Percentiles rank a stretch among this genome's conserved stretches.
Conservation (phyloP, 2,113 vertebrate genomes). For the Chloropsis cyanopogon region DNA sequence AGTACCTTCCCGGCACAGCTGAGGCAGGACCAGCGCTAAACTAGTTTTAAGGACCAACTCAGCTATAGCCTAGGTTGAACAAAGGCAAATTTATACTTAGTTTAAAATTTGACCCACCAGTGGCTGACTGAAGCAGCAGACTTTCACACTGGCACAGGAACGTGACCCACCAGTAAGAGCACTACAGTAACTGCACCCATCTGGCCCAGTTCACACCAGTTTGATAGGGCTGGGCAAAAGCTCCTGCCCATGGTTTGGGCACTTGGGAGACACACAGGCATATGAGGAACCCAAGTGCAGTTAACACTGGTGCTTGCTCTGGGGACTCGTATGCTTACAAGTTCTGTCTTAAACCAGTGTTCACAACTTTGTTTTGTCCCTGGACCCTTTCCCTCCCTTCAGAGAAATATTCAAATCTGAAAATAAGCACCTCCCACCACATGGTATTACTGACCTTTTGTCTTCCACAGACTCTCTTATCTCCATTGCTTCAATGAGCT, state of each 20-base stretch:
- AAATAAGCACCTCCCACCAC: too few species aligned
- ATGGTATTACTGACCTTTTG: rapidly evolving
- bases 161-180: rapidly evolving
- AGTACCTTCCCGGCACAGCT: rapidly evolving
- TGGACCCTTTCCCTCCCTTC: rapidly evolving
- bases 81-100: rapidly evolving
- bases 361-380: rapidly evolving
- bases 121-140: rapidly evolving
- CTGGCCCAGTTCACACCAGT: rapidly evolving
- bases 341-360: rapidly evolving
- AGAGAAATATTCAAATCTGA: rapidly evolving
- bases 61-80: rapidly evolving
- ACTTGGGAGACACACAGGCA: rapidly evolving
- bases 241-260: rapidly evolving
- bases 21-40: rapidly evolving
- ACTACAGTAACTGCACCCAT: rapidly evolving
- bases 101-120: not conserved
- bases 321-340: rapidly evolving
- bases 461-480: rapidly evolving
- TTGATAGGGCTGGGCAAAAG: rapidly evolving
- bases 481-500: rapidly evolving
- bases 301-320: rapidly evolving
- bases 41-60: rapidly evolving
- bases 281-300: rapidly evolving
- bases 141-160: rapidly evolving